Evolutionary conservation across 2,113 vertebrate species (phyloP), one percentile per base, ranked within the genome.

Genomic region (Dasyurus viverrinus): DNA sequence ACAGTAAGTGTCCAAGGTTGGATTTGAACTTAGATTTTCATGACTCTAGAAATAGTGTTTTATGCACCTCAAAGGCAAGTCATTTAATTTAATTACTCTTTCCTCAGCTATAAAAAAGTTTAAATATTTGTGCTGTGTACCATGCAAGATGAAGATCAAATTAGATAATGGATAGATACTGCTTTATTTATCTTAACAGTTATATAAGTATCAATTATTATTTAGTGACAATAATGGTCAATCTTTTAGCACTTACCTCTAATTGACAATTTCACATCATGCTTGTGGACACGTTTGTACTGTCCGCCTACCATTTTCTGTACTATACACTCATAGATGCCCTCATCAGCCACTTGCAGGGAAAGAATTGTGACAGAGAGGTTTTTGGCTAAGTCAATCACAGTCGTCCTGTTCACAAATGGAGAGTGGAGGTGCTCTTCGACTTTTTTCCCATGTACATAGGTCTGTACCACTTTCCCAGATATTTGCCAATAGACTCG

Each of bases 401-500:
- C 11, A 8, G 68, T 68, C 0, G 98, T 97, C 5, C 98, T 97
- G 95, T 98, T 98, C 68, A 2, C 0, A 0, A 98, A 98, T 0
- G 14, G 2, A 0, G 50, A 25, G 14, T 6, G 2, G 46, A 94
- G 42, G 0, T 1, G 0, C 30, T 97, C 98, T 0, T 55, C 0
- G 0, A 10, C 0, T 0, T 0, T 8, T 0, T 42, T 14, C 26
- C 95, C 96, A 10, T 26, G 46, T 0, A 91, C 19, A 0, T 97
- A 9, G 0, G 98, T 97, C 84, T 98, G 96, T 47, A 98, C 97
- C 93, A 98, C 94, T 22, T 98, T 68, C 0, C 89, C 47, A 0
- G 53, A 93, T 93, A 97, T 98, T 97, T 99, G 98, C 98, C 98
- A 99, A 93, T 99, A 99, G 46, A 98, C 92, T 0, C 97, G 97